Percentiles rank a stretch among this genome's conserved stretches.
phyloP scores from a whole-genome alignment of 2,113 vertebrate species.

The Piaya cayana region DNA sequence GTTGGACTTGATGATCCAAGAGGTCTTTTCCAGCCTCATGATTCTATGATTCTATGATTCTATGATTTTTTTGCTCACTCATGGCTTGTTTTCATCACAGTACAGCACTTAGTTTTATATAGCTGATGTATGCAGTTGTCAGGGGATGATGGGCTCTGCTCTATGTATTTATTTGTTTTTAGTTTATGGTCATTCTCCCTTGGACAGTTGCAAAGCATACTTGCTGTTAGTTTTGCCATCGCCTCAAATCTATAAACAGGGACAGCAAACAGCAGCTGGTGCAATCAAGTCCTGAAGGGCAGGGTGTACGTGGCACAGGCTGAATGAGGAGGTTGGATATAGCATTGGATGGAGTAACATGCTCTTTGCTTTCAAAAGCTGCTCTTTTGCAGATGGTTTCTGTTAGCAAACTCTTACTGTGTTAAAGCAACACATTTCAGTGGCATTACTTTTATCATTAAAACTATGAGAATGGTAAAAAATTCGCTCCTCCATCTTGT shows the following conservation, averaged over 20 bases:
- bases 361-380: neutral
- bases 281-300: neutral
- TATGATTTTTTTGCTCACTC: neutral
- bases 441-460: neutral
- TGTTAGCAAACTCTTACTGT: neutral
- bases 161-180: neutral
- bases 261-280: neutral
- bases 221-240: neutral
- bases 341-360: neutral
- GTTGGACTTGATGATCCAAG: too few species aligned
- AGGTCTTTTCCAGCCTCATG: too few species aligned
- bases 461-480: neutral
- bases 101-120: neutral
- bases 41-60: too few species aligned
- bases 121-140: neutral
- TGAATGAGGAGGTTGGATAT: neutral
- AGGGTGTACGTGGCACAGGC: accelerated
- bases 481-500: accelerated
- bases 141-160: neutral
- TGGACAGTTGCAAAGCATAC: neutral
- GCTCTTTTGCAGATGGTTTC: neutral
- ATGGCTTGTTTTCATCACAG: neutral
- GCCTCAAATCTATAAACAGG: neutral
- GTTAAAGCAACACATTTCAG: neutral
- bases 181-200: neutral